These are phyloP conservation scores for Ennomos fuscantarius DNA, from an alignment of 2,888 invertebrate species.

Conservation along the genomic window DNA sequence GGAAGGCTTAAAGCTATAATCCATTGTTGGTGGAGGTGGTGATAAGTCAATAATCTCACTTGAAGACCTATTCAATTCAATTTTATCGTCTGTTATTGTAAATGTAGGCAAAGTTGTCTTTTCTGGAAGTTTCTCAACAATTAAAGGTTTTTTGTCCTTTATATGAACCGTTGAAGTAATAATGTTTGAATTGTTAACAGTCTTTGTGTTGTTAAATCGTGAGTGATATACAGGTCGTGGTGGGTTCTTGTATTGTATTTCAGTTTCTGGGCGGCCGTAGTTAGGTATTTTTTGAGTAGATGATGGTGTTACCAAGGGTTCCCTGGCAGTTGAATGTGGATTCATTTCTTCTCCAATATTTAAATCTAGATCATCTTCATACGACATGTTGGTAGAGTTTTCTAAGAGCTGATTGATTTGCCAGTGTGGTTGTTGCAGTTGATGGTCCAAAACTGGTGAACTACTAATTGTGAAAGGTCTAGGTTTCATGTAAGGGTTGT, in stretches of 20 bases:
- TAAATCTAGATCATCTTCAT: conserved; percentile 73
- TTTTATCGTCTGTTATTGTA: conserved; percentile 54
- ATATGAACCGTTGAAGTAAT: conserved; percentile 79
- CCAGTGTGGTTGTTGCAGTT: conserved; percentile 80
- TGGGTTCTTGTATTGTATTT: conserved; percentile 56
- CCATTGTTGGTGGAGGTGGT: conserved; percentile 77
- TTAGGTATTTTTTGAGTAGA: conserved; percentile 48
- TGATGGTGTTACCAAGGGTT: conserved; percentile 45
- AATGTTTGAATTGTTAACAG: conserved; percentile 68
- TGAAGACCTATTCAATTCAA: conserved; percentile 62
- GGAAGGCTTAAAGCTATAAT: conserved; percentile 74
- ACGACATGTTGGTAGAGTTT: conserved; percentile 69
- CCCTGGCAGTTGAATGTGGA: conserved; percentile 48
- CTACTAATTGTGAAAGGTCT: conserved; percentile 74
- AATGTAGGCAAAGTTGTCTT: conserved; percentile 66
- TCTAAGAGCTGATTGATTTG: conserved; percentile 78
- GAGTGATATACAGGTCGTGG: conserved; percentile 54
- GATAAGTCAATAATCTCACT: conserved; percentile 79
- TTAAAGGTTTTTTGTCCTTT: conserved; percentile 74
- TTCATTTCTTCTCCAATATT: conserved; percentile 78
- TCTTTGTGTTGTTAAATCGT: conserved; percentile 53
- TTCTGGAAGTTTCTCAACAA: conserved; percentile 65
- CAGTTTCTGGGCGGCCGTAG: conserved; percentile 44
- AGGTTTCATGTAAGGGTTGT: conserved; percentile 64
- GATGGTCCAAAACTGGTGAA: conserved; percentile 68